These are phyloP conservation scores for Drosophila prostipennis DNA, from an alignment of 2,888 invertebrate genomes.

Conservation along the genomic window DNA sequence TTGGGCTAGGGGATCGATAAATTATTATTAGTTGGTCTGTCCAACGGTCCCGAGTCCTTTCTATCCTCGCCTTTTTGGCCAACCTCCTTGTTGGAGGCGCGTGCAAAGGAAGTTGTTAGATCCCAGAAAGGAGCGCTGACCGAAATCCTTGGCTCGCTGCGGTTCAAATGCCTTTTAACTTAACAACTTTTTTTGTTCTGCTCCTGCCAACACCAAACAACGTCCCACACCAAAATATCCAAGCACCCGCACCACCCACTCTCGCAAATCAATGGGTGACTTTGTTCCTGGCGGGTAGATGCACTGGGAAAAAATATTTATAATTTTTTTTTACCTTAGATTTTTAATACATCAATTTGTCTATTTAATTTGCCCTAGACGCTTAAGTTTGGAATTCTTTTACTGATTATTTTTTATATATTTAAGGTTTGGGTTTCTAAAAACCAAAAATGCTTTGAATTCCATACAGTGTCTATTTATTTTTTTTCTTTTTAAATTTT, in stretches of 20 bases:
- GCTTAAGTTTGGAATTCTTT: no score
- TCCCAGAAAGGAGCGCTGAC: slow-evolving; percentile 64
- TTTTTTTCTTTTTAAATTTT: no score
- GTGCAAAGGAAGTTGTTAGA: slow-evolving; percentile 77
- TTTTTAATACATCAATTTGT: no score
- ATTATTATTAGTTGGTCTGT: slow-evolving; percentile 81
- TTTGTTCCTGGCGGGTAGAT: slow-evolving; percentile 54
- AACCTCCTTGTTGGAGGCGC: slow-evolving; percentile 50
- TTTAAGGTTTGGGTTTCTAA: no score
- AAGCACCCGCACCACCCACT: slow-evolving; percentile 41
- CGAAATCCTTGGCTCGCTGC: slow-evolving; percentile 71
- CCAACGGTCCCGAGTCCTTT: slow-evolving; percentile 29
- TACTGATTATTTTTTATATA: no score
- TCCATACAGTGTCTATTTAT: no score
- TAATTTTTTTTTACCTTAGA: background rate
- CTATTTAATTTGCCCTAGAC: no score
- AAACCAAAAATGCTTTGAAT: no score
- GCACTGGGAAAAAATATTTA: background rate
- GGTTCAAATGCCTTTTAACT: slow-evolving; percentile 82
- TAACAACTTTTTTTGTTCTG: slow-evolving; percentile 74
- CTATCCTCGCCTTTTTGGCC: background rate
- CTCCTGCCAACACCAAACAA: slow-evolving; percentile 72
- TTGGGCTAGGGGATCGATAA: slow-evolving; percentile 80
- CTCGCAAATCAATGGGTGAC: slow-evolving; percentile 70
- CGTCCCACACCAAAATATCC: slow-evolving; percentile 8